Percentiles rank a stretch among this genome's conserved stretches.
Conservation (phyloP, 2,797 vertebrate genomes). For the Champsocephalus gunnari region DNA sequence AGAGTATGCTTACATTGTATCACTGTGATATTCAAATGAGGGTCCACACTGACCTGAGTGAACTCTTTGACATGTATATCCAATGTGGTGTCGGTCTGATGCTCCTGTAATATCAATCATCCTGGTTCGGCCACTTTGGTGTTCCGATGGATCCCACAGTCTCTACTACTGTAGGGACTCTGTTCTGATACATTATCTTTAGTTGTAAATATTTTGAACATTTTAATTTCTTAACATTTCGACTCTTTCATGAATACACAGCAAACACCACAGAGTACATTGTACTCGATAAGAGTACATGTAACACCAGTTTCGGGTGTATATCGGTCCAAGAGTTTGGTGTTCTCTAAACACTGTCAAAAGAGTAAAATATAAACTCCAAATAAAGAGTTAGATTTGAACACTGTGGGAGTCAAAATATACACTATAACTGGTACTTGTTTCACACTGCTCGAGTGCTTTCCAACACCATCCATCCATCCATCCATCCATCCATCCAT, state of each 20-base stretch:
- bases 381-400: too few relatives aligned
- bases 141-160: neutral
- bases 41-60: neutral
- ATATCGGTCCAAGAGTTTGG: too few relatives aligned
- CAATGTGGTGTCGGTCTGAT: neutral
- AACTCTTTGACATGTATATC: neutral
- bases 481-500: too few relatives aligned
- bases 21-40: neutral
- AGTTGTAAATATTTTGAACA: neutral
- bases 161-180: neutral
- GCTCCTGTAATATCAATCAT: conserved; percentile 1
- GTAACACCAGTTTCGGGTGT: too few relatives aligned
- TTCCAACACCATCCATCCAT: too few relatives aligned
- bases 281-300: too few relatives aligned
- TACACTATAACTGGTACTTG: too few relatives aligned
- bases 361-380: too few relatives aligned
- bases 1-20: conserved; percentile 8
- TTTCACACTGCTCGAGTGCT: too few relatives aligned
- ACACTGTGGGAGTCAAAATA: too few relatives aligned
- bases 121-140: neutral
- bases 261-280: too few relatives aligned
- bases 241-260: neutral
- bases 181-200: neutral
- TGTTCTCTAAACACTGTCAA: too few relatives aligned
- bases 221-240: neutral